Conservation (phyloP, 2,113 vertebrate genomes). For the Tetrax tetrax region DNA sequence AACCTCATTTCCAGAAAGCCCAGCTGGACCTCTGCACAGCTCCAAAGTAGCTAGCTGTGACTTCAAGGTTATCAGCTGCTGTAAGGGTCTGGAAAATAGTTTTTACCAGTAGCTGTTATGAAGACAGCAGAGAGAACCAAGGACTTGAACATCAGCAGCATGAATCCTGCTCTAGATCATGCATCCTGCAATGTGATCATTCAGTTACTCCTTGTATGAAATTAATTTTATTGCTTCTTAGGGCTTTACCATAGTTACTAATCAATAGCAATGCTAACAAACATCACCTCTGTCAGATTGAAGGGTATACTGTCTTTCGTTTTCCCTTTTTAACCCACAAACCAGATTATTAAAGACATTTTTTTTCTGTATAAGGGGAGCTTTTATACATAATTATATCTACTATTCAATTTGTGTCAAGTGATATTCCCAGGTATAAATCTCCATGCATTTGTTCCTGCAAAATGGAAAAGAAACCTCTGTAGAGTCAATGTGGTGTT, state of each 20-base stretch:
- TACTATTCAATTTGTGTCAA: slow-evolving; percentile 1
- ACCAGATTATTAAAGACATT: background rate
- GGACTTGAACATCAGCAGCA: background rate
- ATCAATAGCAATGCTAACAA: slow-evolving; percentile 13
- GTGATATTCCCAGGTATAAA: slow-evolving; percentile 20
- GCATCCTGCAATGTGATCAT: background rate
- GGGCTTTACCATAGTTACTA: background rate
- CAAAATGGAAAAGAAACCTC: background rate
- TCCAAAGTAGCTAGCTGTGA: background rate
- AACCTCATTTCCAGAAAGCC: slow-evolving; percentile 3
- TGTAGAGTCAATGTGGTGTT: background rate
- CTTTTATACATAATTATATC: slow-evolving; percentile 29
- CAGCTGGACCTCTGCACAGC: background rate
- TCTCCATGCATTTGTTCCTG: background rate
- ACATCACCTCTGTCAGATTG: background rate
- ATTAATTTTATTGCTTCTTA: background rate
- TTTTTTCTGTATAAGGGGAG: background rate
- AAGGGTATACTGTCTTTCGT: background rate
- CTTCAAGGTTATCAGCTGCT: background rate
- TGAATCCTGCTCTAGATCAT: background rate
- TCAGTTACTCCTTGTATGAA: background rate
- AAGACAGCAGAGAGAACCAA: background rate
- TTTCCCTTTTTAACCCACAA: slow-evolving; percentile 14
- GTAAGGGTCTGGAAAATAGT: background rate
- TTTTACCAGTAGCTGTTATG: background rate